Evolutionary conservation across 2,113 vertebrate genomes (phyloP), one percentile per base, ranked within the genome.

Genomic region (Triplophysa siluroides): DNA sequence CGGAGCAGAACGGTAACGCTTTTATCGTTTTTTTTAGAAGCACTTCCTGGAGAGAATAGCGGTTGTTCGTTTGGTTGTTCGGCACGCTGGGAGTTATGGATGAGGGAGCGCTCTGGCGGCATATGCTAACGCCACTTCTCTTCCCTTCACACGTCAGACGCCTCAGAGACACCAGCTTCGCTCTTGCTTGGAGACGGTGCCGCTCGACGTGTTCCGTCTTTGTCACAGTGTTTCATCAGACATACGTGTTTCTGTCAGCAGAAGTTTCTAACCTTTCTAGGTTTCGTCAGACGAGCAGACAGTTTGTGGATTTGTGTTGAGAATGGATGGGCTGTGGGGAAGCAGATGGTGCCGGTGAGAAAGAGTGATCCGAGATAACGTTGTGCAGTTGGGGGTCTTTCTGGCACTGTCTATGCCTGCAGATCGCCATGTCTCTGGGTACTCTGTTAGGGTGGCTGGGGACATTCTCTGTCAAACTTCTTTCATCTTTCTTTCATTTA

Each of bases 241-340:
- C 75, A 77, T 24, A 65, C 75, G 52, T 3, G 43, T 26, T 54
- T 66, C 75, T 77, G 78, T 72, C 78, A 69, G 75, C 65, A 23
- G 58, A 73, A 62, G 78, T 69, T 68, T 77, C 47, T 76, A 75
- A 65, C 75, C 75, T 91, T 90, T 85, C 82, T 90, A 92, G 92
- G 91, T 86, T 81, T 81, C 33, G 85, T 80, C 85, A 86, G 75
- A 82, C 85, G 88, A 89, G 90, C 84, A 87, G 89, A 89, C 92
- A 92, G 91, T 91, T 92, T 92, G 92, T 85, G 84, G 88, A 91
- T 90, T 90, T 92, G 91, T 90, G 90, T 90, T 90, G 88, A 90
- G 88, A 90, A 90, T 89, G 87, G 86, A 79, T 83, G 88, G 0
- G 26, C 45, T 65, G 43, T 89, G 87, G 87, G 87, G 84, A 86